Percentiles rank a stretch among this genome's conserved stretches.
phyloP scores from a whole-genome alignment of 2,113 vertebrate species.

The Eulemur rufifrons region DNA sequence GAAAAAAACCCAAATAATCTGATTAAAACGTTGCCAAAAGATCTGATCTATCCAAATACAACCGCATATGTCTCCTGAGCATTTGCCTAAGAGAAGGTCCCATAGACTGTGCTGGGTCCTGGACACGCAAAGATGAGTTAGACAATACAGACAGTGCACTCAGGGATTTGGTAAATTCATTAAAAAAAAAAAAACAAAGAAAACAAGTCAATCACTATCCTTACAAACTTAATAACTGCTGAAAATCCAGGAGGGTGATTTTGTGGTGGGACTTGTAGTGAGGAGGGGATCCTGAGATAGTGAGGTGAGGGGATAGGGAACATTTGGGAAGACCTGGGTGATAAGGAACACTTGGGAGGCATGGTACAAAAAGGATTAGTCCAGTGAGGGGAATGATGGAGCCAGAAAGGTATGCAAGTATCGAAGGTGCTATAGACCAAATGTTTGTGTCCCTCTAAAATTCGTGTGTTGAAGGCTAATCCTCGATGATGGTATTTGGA shows the following conservation, averaged over 20 bases:
- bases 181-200: background rate
- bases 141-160: background rate
- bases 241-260: background rate
- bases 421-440: background rate
- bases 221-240: background rate
- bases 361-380: background rate
- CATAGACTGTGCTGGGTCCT: background rate
- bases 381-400: background rate
- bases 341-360: background rate
- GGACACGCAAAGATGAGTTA: background rate
- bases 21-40: too few relatives aligned
- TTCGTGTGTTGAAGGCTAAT: background rate
- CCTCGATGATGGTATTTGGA: background rate
- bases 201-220: background rate
- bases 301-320: background rate
- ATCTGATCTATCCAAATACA: background rate
- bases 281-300: background rate
- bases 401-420: background rate
- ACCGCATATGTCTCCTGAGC: background rate
- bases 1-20: too few relatives aligned
- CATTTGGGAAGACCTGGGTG: fast-evolving
- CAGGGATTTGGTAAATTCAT: background rate
- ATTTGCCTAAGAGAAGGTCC: background rate
- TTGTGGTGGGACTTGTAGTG: background rate
- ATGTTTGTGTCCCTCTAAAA: background rate